Conservation (phyloP, 92 coral and sea anemone genomes). For the Pocillopora meandrina region DNA sequence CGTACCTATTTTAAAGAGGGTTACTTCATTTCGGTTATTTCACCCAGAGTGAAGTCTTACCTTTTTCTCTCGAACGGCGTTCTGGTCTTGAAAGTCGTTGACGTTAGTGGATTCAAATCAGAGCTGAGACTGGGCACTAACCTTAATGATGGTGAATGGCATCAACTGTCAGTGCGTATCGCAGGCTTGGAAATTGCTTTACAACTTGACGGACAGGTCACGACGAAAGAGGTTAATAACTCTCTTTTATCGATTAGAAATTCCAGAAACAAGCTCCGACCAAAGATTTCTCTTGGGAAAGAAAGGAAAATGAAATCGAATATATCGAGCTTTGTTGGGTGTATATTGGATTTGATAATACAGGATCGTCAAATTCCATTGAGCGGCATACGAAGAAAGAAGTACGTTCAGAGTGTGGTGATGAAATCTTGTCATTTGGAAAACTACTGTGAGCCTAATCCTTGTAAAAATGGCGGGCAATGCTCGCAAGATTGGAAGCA, state of each 20-base stretch:
- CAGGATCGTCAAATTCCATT: neutral
- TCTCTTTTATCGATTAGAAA: neutral
- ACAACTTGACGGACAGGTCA: slow-evolving; percentile 10
- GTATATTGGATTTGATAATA: slow-evolving; percentile 27
- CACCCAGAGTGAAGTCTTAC: slow-evolving; percentile 16
- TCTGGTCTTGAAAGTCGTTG: slow-evolving; percentile 9
- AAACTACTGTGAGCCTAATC: slow-evolving; percentile 74
- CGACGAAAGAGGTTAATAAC: neutral
- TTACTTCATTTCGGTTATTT: slow-evolving; percentile 23
- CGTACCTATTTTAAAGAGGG: slow-evolving; percentile 45
- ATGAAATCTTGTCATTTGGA: slow-evolving; percentile 6
- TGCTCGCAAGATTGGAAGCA: slow-evolving; percentile 68
- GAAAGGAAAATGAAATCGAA: neutral
- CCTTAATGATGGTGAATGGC: slow-evolving; percentile 53
- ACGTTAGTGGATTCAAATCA: slow-evolving; percentile 4
- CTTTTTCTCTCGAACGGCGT: slow-evolving; percentile 13
- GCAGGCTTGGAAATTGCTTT: slow-evolving; percentile 3
- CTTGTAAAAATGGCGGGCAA: slow-evolving; percentile 64
- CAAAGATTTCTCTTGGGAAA: slow-evolving; percentile 12
- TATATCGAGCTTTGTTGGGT: slow-evolving; percentile 27
- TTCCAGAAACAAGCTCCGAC: slow-evolving; percentile 3
- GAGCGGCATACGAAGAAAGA: neutral
- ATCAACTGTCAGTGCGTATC: slow-evolving; percentile 4
- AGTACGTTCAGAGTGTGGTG: neutral
- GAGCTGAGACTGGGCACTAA: slow-evolving; percentile 25